Conservation (phyloP, 2,797 vertebrate species). For the Borostomias antarcticus region DNA sequence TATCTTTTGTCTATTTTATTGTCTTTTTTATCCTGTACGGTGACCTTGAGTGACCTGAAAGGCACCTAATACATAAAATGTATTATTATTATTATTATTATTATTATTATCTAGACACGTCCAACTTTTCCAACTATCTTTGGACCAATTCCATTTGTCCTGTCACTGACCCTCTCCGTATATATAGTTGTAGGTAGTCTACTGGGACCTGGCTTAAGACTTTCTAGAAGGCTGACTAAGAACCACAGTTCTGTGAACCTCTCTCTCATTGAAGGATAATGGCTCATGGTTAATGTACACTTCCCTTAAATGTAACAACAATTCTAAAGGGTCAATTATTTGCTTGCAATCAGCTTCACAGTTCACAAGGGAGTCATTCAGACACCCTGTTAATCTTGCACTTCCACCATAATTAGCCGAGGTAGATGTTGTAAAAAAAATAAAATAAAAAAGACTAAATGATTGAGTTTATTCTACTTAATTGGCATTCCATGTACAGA, state of each 20-base stretch:
- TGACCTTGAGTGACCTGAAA: too few species aligned
- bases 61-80: too few species aligned
- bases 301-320: slow-evolving; percentile 38
- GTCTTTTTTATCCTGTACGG: too few species aligned
- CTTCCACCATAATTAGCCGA: background rate
- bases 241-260: slow-evolving; percentile 31
- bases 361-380: slow-evolving; percentile 51
- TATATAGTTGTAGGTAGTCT: background rate
- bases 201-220: background rate
- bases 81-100: too few species aligned
- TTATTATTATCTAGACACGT: too few species aligned
- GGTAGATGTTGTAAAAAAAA: background rate
- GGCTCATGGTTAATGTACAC: slow-evolving; percentile 32
- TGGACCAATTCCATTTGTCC: too few species aligned
- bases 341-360: slow-evolving; percentile 41
- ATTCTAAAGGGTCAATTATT: slow-evolving; percentile 41
- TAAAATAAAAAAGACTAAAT: background rate
- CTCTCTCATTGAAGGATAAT: slow-evolving; percentile 19
- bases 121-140: too few species aligned
- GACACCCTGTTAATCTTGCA: slow-evolving; percentile 15
- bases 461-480: background rate
- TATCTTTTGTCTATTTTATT: too few species aligned
- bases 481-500: background rate
- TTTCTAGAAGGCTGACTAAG: slow-evolving; percentile 20
- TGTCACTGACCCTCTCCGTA: background rate